phyloP scores from a whole-genome alignment of 2,113 vertebrate genomes.

The Notiomystis cincta region DNA sequence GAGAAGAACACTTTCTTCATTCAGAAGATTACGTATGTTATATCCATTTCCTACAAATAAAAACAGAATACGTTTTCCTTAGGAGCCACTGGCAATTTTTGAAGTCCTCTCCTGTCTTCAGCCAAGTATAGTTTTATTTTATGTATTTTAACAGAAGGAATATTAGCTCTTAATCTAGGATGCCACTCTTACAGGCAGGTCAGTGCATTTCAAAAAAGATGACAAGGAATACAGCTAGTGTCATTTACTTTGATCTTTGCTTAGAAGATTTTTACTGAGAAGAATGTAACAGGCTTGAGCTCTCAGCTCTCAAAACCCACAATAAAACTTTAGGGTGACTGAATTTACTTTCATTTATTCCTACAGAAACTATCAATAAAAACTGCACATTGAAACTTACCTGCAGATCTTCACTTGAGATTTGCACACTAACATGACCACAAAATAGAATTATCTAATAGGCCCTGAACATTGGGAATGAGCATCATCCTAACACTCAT shows the following conservation, averaged over 20 bases:
- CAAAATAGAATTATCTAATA: neutral
- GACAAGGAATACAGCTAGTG: neutral
- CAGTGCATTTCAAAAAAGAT: neutral
- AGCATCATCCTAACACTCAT: neutral
- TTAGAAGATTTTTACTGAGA: neutral
- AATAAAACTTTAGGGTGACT: neutral
- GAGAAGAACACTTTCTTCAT: conserved; percentile 70
- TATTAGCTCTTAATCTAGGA: neutral
- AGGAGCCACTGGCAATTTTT: neutral
- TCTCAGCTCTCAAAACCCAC: neutral
- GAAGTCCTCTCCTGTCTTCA: neutral
- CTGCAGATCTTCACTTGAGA: neutral
- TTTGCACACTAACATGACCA: neutral
- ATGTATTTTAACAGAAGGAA: neutral
- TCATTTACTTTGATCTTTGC: neutral
- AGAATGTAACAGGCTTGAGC: neutral
- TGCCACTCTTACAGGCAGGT: neutral
- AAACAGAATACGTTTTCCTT: neutral
- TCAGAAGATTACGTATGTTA: conserved; percentile 73
- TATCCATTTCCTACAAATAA: conserved; percentile 75
- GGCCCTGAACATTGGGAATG: neutral
- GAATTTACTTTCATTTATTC: neutral
- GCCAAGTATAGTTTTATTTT: neutral
- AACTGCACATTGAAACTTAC: neutral
- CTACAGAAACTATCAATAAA: neutral